Conservation (phyloP, 2,888 invertebrate species). For the Epinotia brunnichana region DNA sequence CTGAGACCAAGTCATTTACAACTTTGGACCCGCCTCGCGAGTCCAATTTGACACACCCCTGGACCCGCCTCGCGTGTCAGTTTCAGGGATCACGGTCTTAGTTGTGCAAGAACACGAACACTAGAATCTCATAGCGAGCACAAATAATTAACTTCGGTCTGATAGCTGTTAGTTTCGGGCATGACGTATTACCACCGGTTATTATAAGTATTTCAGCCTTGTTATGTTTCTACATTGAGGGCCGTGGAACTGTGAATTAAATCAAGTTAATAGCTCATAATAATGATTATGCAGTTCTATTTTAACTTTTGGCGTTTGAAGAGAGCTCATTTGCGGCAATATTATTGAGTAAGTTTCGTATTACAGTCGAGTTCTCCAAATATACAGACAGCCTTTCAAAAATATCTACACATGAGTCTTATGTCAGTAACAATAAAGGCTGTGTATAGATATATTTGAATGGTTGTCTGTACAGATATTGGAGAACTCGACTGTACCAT, state of each 20-base stretch:
- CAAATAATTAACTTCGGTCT: slow-evolving; percentile 54
- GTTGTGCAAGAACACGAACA: slow-evolving; percentile 35
- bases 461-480: too few species aligned
- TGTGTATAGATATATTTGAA: too few species aligned
- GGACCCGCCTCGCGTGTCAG: background rate
- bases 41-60: background rate
- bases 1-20: background rate
- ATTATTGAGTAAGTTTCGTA: background rate
- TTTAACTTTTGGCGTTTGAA: background rate
- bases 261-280: background rate
- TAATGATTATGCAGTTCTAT: background rate
- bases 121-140: slow-evolving; percentile 53
- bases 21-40: background rate
- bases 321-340: too few species aligned
- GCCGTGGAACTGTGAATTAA: slow-evolving; percentile 17
- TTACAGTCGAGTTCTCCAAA: too few species aligned
- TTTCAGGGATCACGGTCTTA: background rate
- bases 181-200: slow-evolving; percentile 53
- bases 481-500: too few species aligned
- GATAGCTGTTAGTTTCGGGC: slow-evolving; percentile 56
- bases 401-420: too few species aligned
- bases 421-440: too few species aligned
- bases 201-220: slow-evolving; percentile 46
- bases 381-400: too few species aligned
- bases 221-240: slow-evolving; percentile 20